These are phyloP conservation scores for Alsophila aescularia DNA, from an alignment of 2,888 invertebrate genomes.

Conservation along the genomic window DNA sequence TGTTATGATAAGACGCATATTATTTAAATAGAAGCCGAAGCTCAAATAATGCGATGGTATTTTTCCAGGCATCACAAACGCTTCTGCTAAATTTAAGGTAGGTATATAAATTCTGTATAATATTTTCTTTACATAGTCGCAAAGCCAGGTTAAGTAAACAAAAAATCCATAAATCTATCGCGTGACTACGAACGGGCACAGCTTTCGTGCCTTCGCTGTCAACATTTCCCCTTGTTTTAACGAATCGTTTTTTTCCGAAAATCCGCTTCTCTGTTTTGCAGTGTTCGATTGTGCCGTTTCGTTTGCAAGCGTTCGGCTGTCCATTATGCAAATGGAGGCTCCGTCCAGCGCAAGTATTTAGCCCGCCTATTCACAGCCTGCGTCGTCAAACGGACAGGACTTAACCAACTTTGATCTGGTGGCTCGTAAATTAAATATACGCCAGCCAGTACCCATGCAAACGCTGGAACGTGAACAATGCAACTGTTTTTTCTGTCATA, in stretches of 20 bases:
- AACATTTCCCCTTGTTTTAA: conserved; percentile 50
- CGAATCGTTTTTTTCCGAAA: conserved; percentile 58
- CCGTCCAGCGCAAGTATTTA: conserved; percentile 64
- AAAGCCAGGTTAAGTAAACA: conserved; percentile 27
- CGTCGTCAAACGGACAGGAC: conserved; percentile 47
- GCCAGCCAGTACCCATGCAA: conserved; percentile 42
- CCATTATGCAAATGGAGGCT: conserved; percentile 78
- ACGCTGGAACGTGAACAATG: conserved; percentile 35
- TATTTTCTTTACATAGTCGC: conserved; percentile 2
- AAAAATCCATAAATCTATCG: conserved; percentile 64
- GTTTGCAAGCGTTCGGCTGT: conserved; percentile 55
- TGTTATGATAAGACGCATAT: not conserved
- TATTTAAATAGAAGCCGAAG: not conserved
- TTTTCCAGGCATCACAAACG: not conserved
- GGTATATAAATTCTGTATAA: conserved; percentile 1
- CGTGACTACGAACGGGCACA: conserved; percentile 59
- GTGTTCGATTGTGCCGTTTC: conserved; percentile 55
- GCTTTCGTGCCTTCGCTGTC: conserved; percentile 55
- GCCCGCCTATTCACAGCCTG: conserved; percentile 66
- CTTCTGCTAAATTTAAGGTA: conserved; percentile 22
- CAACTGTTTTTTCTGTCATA: conserved; percentile 23
- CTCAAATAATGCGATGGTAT: not conserved
- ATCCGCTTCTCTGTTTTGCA: conserved; percentile 47
- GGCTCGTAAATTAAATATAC: conserved; percentile 46
- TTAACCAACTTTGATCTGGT: conserved; percentile 54